Evolutionary conservation across 1,140 invertebrate genomes (phyloP), one percentile per base, ranked within the genome.

Genomic region (Leptoteleia sp.): DNA sequence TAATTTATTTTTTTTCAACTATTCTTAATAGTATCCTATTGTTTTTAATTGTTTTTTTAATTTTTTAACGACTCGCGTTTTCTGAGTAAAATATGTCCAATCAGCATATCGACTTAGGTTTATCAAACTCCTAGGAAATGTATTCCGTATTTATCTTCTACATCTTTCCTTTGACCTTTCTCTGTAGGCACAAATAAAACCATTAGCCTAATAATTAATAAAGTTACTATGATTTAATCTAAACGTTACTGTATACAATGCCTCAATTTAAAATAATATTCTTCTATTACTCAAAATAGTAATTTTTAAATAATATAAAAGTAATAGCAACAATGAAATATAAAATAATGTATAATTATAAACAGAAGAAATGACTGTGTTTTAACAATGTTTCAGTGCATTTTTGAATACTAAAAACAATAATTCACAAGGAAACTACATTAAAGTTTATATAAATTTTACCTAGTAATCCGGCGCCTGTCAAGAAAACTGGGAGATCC

Each of bases 401-500:
- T 5, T 70, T 12, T 47, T 35, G 59, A 64, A 61, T 73, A 70
- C 42, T 54, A 38, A 73, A 57, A 59, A 64, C 17, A 22, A 67
- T 40, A 73, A 48, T 64, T 52, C 47, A 72, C 55, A 73, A 67
- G 73, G 59, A 64, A 59, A 55, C 42, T 70, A 76, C 54, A 42
- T 59, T 12, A 0, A 31, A 27, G 4, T 4, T 4, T 12, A 17
- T 9, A 7, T 1, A 11, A 38, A 31, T 27, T 40, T 90, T 92
- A 98, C 96, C 96, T 97, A 45, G 96, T 97, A 76, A 98, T 97
- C 70, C 96, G 91, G 47, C 96, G 91, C 82, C 95, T 91, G 84
- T 97, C 96, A 27, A 97, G 89, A 88, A 97, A 97, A 85, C 95
- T 96, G 1, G 96, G 96, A 37, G 96, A 97, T 19, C 96, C 96